Percentiles rank a stretch among this genome's conserved stretches.
Conservation (phyloP, 2,113 vertebrate species). For the Terrapene triunguis region DNA sequence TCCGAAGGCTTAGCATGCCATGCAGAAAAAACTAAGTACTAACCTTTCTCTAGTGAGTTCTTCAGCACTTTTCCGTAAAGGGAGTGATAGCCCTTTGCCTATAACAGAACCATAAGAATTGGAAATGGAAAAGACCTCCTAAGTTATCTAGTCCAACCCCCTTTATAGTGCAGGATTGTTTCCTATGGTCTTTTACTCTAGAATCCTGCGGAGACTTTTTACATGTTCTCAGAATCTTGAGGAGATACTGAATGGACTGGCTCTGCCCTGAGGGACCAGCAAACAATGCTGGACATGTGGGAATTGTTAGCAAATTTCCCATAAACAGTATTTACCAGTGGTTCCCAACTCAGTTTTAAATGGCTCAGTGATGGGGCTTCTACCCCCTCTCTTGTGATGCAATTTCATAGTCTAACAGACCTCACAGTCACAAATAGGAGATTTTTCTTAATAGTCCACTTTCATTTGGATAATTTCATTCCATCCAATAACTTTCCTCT, state of each 20-base stretch:
- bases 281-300: background rate
- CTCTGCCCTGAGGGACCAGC: background rate
- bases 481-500: background rate
- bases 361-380: background rate
- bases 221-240: background rate
- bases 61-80: accelerated
- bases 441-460: background rate
- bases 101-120: background rate
- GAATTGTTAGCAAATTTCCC: background rate
- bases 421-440: background rate
- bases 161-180: background rate
- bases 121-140: background rate
- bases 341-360: background rate
- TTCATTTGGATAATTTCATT: background rate
- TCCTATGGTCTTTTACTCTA: background rate
- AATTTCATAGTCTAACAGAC: background rate
- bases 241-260: background rate
- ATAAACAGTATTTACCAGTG: background rate
- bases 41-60: background rate
- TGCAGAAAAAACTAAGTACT: conserved; percentile 13
- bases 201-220: background rate
- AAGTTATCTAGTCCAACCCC: background rate
- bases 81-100: background rate
- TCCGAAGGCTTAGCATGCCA: background rate
- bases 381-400: background rate